Evolutionary conservation across 2,113 vertebrate genomes (phyloP), one percentile per base, ranked within the genome.

Genomic region (Nematolebias whitei): DNA sequence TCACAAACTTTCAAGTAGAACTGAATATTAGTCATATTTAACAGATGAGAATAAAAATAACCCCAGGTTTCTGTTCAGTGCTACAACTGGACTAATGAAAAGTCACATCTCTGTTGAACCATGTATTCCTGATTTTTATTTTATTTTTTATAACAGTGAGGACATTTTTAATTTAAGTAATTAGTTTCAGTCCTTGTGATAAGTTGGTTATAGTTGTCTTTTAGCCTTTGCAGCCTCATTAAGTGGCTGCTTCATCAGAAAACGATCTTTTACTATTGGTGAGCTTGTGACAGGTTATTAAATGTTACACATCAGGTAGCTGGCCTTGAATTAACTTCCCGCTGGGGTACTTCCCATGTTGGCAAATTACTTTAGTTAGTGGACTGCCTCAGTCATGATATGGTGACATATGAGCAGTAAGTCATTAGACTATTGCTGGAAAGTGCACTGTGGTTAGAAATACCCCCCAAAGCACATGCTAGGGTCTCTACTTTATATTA

Each of bases 321-420:
- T 14, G 63, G 41, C 15, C 60, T 71, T 71, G 59, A 50, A 54
- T 52, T 66, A 32, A 43, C 54, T 52, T 55, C 48, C 59, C 29
- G 14, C 43, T 19, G 58, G 38, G 39, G 57, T 60, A 12, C 47
- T 65, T 44, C 38, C 45, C 58, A 2, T 62, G 59, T 32, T 80
- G 61, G 76, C 49, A 74, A 81, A 79, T 69, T 68, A 52, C 58
- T 74, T 69, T 60, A 65, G 38, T 68, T 53, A 56, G 58, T 32
- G 43, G 26, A 66, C 63, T 69, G 70, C 48, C 9, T 72, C 66
- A 66, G 51, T 69, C 12, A 10, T 69, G 69, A 58, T 22, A 0
- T 62, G 24, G 67, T 77, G 69, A 70, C 67, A 74, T 62, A 61
- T 71, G 41, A 74, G 72, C 45, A 50, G 52, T 50, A 54, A 65